Evolutionary conservation across 2,797 vertebrate genomes (phyloP), one percentile per base, ranked within the genome.

Genomic region (Rousettus madagascariensis): DNA sequence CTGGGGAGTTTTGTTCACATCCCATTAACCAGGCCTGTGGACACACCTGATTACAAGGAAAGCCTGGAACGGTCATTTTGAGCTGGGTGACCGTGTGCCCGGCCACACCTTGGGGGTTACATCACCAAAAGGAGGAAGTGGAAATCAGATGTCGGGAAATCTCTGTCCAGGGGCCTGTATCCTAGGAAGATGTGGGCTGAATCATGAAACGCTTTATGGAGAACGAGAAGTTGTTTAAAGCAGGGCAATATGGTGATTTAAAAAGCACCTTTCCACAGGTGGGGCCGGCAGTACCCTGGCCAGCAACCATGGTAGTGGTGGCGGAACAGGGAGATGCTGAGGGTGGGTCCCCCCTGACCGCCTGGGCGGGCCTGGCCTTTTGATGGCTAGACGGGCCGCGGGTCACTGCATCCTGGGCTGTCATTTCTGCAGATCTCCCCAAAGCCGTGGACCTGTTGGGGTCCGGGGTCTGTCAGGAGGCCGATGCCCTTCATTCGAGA

Each of bases 401-500:
- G 6, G 3, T 17, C 0, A 0, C n/a, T 41, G 65, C 30, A 59
- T 46, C 24, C 61, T 10, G 8, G 16, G 3, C 74, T 80, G 51
- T 16, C 24, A 28, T 66, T 63, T 26, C 26, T 63, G 8, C n/a
- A 38, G 6, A 38, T 61, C 49, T 69, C 2, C 46, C 5, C 6
- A 57, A 93, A 90, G 33, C 65, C 19, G 0, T 3, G 33, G 69
- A 53, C 66, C 28, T n/a, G 0, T 12, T 22, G 36, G 69, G 57
- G 20, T 11, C 36, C 26, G 13, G 10, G 55, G 46, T 86, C 17
- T 8, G 0, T 71, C 49, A 61, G 26, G 6, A 69, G 15, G 15
- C 30, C 3, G 30, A 36, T 63, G 16, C n/a, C 33, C 51, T 77
- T 65, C 36, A 16, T 79, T 55, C 16, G 28, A 41, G 43, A 46